A percentile compares a stretch with the other conserved stretches of the same genome.
Evolutionary conservation across 2,113 vertebrate species (phyloP).

Genomic region (Ornithorhynchus anatinus): DNA sequence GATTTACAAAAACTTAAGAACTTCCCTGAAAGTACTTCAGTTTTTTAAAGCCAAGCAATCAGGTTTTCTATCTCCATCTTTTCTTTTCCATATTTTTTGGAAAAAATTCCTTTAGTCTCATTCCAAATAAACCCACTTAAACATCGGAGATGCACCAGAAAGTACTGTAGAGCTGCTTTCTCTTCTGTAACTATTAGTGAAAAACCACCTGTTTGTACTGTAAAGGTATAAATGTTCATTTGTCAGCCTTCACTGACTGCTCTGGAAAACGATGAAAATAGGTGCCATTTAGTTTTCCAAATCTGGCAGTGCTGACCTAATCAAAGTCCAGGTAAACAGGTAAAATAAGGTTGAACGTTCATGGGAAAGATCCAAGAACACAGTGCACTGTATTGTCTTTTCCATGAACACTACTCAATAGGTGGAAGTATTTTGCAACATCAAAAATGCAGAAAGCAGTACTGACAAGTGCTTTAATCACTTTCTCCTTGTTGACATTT

Average conservation of each 20-base stretch:
- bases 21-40: too few species aligned
- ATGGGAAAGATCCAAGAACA: too few species aligned
- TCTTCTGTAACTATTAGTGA: not conserved
- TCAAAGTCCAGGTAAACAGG: not conserved
- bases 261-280: constrained; percentile 32
- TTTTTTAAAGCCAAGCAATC: too few species aligned
- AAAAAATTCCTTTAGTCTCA: too few species aligned
- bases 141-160: not conserved
- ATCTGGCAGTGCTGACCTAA: not conserved
- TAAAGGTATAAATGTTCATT: constrained; percentile 14
- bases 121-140: not conserved
- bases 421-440: not conserved
- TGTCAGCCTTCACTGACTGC: not conserved
- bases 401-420: not conserved
- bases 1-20: too few species aligned
- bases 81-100: too few species aligned
- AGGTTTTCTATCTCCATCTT: too few species aligned
- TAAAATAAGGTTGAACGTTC: too few species aligned
- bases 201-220: not conserved
- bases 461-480: not conserved
- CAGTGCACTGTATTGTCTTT: too few species aligned
- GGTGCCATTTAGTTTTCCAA: not conserved
- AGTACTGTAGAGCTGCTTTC: not conserved
- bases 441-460: constrained; percentile 12
- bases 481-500: not conserved